Evolutionary conservation across 35 echinoderm and acorn worm species (phyloP).

Genomic region (Hemicentrotus pulcherrimus): DNA sequence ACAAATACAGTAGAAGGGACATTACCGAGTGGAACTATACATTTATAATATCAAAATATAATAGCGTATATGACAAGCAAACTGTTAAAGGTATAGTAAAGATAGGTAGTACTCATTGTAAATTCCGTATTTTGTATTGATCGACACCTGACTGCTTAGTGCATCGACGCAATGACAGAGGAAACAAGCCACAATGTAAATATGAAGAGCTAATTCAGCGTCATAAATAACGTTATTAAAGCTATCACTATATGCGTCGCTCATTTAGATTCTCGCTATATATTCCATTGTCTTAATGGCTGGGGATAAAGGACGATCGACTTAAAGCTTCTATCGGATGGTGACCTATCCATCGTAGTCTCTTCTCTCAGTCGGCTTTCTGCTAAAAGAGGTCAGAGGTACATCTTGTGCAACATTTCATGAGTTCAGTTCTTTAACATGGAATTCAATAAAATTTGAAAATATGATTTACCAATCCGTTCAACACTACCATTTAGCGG

Average conservation of each 20-base stretch:
- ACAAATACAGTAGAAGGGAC: no score
- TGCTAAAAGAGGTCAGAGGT: not conserved
- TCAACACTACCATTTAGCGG: no score
- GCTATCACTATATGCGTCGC: not conserved
- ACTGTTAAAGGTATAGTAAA: not conserved
- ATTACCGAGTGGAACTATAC: no score
- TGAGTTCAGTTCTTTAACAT: no score
- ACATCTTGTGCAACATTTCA: no score
- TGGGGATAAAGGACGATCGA: not conserved
- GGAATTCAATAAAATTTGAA: no score
- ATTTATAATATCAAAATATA: no score
- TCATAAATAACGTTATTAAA: constrained; percentile 2
- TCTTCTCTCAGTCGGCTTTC: not conserved
- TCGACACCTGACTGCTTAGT: not conserved
- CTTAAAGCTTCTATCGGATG: not conserved
- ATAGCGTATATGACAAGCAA: not conserved
- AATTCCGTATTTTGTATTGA: not conserved
- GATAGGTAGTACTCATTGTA: not conserved
- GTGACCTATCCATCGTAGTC: not conserved
- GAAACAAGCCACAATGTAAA: not conserved
- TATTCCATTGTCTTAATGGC: constrained; percentile 13
- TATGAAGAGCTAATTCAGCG: not conserved
- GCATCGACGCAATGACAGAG: not conserved
- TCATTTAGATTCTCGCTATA: not conserved
- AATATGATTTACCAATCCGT: no score